Conservation (phyloP, 2,113 vertebrate genomes). For the Vulpes vulpes region DNA sequence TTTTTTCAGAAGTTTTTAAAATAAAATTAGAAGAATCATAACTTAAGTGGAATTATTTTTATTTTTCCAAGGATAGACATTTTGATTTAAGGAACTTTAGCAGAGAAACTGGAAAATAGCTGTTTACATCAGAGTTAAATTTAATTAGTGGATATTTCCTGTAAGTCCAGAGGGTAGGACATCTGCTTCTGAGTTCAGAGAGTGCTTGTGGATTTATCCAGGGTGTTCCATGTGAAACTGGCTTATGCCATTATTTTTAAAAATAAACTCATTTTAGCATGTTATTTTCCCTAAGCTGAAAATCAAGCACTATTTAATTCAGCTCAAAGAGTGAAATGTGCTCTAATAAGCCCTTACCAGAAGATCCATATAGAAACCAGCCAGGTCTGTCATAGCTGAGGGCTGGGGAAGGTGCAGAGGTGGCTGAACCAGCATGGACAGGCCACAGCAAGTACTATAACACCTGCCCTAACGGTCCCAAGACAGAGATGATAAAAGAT, state of each 20-base stretch:
- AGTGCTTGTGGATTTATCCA: neutral
- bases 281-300: neutral
- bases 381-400: neutral
- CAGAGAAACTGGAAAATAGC: neutral
- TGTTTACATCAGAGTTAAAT: neutral
- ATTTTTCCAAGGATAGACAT: neutral
- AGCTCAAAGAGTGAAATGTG: neutral
- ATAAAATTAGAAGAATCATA: neutral
- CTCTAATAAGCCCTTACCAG: no score
- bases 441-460: neutral
- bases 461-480: neutral
- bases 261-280: slow-evolving; percentile 7
- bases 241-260: neutral
- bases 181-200: neutral
- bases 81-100: slow-evolving; percentile 36
- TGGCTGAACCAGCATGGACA: rapidly evolving
- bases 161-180: neutral
- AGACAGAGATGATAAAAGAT: neutral
- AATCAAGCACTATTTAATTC: neutral
- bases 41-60: neutral
- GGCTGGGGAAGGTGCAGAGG: neutral
- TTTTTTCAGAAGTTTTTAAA: neutral
- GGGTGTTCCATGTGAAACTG: neutral
- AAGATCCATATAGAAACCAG: neutral
- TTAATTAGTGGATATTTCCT: neutral